Conservation (phyloP, 2,888 invertebrate genomes). For the Drosophila sordidula region DNA sequence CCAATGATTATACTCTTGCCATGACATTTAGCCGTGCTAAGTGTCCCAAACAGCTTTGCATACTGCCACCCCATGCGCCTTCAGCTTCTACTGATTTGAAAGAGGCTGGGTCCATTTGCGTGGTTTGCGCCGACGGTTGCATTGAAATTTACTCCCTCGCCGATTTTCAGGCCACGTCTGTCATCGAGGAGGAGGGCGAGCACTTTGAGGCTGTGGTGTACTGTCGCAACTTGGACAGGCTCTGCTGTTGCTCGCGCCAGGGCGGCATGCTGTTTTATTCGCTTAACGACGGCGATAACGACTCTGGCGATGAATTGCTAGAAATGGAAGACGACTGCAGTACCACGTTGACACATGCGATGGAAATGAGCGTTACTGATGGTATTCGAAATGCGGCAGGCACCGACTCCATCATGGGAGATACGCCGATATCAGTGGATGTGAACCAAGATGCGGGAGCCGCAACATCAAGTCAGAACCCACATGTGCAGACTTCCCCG, state of each 20-base stretch:
- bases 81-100: slow-evolving; percentile 45
- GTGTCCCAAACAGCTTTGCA: slow-evolving; percentile 89
- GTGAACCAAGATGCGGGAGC: slow-evolving; percentile 40
- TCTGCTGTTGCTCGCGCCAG: slow-evolving; percentile 92
- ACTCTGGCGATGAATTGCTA: slow-evolving; percentile 88
- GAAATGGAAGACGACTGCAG: slow-evolving; percentile 88
- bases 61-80: slow-evolving; percentile 86
- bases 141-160: slow-evolving; percentile 90
- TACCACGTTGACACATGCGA: slow-evolving; percentile 66
- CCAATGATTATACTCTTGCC: slow-evolving; percentile 83
- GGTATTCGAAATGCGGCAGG: slow-evolving; percentile 52
- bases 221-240: slow-evolving; percentile 94
- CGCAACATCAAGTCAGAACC: slow-evolving; percentile 33
- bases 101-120: slow-evolving; percentile 88
- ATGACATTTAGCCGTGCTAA: slow-evolving; percentile 88
- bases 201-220: slow-evolving; percentile 93
- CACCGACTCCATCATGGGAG: slow-evolving; percentile 15
- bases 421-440: slow-evolving; percentile 51
- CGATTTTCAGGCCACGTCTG: slow-evolving; percentile 89
- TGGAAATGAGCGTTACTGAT: slow-evolving; percentile 78
- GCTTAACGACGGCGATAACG: slow-evolving; percentile 90
- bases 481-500: slow-evolving; percentile 72
- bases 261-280: slow-evolving; percentile 94
- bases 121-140: slow-evolving; percentile 91
- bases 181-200: slow-evolving; percentile 89